These are phyloP conservation scores for Drosophila hydei DNA, from an alignment of 1,140 invertebrate species.

Conservation along the genomic window DNA sequence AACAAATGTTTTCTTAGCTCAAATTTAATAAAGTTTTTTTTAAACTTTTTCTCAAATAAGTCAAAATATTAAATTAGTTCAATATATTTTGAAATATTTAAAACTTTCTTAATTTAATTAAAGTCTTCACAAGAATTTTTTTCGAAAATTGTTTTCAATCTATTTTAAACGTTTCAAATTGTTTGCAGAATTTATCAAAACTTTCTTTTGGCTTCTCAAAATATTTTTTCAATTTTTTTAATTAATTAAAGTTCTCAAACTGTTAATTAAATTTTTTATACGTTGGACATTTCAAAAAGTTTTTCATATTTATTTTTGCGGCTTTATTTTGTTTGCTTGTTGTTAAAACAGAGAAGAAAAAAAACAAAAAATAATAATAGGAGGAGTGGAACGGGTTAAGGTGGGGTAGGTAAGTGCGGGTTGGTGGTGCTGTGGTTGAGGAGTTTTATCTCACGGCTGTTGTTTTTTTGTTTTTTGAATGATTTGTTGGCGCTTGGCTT, in stretches of 20 bases:
- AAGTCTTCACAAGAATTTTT: too few species aligned
- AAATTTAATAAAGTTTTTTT: too few species aligned
- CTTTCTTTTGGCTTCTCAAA: not conserved
- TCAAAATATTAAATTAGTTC: too few species aligned
- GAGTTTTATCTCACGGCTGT: conserved; percentile 28
- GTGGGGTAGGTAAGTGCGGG: not conserved
- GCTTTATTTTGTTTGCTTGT: not conserved
- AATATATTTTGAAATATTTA: too few species aligned
- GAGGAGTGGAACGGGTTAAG: not conserved
- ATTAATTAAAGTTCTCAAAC: not conserved
- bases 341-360: not conserved
- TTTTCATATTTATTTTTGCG: not conserved
- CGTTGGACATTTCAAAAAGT: not conserved
- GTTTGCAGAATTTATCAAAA: not conserved
- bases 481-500: conserved; percentile 3
- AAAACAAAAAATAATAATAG: not conserved
- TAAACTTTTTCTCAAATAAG: too few species aligned
- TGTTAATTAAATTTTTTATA: not conserved
- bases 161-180: not conserved
- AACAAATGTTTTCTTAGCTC: too few species aligned
- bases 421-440: not conserved
- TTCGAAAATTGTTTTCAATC: not conserved
- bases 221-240: not conserved
- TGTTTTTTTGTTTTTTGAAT: not conserved
- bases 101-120: too few species aligned